Base-by-base conservation (phyloP, 2,797 vertebrate genomes). In the Galagoides demidoff region DNA sequence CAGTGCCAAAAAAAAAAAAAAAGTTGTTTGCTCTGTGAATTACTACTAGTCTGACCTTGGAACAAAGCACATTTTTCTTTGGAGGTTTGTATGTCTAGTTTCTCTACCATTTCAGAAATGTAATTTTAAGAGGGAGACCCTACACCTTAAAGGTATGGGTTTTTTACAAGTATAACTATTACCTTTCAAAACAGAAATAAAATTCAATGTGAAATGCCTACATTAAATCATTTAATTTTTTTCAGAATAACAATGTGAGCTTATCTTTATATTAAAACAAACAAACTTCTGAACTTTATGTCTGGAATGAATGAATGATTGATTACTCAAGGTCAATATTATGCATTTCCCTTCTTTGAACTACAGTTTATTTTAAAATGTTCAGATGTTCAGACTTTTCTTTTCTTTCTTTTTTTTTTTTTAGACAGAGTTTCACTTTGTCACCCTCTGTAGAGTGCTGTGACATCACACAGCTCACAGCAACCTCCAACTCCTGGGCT, bases 41-140 rank as follows among this genome's bases (percentile, higher is more conserved):
- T 68, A 93, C 52, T 84, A 81, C 87, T 93, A 59, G 25, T 57
- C 76, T 92, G 49, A 45, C 59, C 78, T 94, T 91, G 71, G 49
- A 95, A 78, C 45, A 89, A 90, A 89, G 13, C n/a, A 45, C 63
- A 90, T 89, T 95, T 94, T 96, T 85, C 83, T 78, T 88, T 79
- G 19, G 76, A 86, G 61, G 7, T 45, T 87, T 92, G 37, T 29
- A 78, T 83, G 63, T 92, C 90, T 39, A 39, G 9, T 66, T 92
- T 92, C 83, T 84, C 25, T 57, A 3, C 16, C 10, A 3, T 77
- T 91, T 92, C 52, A 93, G 45, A 96, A 87, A 94, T 71, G 22
- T 11, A 71, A 39, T 87, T 59, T 61, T 39, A 68, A 86, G 16
- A 91, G 6, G 73, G 22, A 89, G 52, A 73, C 31, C 37, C 4